phyloP scores from a whole-genome alignment of 2,888 invertebrate species.

The Drosophila glabriapex region DNA sequence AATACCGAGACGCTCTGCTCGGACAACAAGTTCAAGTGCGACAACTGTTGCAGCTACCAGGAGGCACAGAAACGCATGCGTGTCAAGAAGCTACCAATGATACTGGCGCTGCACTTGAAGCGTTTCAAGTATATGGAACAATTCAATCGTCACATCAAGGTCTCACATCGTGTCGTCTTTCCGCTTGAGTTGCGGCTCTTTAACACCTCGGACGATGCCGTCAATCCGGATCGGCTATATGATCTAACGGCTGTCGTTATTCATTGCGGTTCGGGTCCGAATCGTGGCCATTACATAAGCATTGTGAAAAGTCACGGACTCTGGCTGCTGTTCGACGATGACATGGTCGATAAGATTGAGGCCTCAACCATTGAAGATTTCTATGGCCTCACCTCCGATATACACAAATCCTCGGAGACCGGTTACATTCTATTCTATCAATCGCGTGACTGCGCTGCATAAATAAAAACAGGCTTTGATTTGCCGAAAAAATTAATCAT shows the following conservation, averaged over 20 bases:
- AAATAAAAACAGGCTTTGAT: conserved; percentile 11
- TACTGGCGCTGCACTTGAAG: conserved; percentile 98
- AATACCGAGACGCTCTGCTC: conserved; percentile 99
- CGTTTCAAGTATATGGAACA: conserved; percentile 98
- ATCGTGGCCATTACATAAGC: conserved; percentile 99
- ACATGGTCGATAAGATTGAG: conserved; percentile 99
- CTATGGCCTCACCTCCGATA: conserved; percentile 99
- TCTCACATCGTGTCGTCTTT: conserved; percentile 99
- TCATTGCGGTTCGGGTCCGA: conserved; percentile 99
- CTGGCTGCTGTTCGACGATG: conserved; percentile 99
- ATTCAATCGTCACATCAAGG: conserved; percentile 99
- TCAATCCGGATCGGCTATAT: conserved; percentile 98
- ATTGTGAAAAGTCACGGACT: conserved; percentile 99
- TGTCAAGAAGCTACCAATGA: conserved; percentile 98
- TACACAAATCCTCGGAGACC: conserved; percentile 99
- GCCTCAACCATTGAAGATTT: conserved; percentile 99
- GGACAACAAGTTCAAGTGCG: conserved; percentile 99
- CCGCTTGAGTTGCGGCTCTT: conserved; percentile 98
- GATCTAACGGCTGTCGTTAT: conserved; percentile 99
- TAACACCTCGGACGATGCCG: conserved; percentile 99
- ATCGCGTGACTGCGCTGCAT: conserved; percentile 91
- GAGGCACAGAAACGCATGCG: conserved; percentile 99
- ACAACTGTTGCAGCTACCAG: conserved; percentile 99
- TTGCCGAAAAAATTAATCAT: neutral
- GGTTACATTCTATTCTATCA: conserved; percentile 99